Evolutionary conservation across 2,888 invertebrate species (phyloP), one percentile per base, ranked within the genome.

Genomic region (Hypercompe scribonia): DNA sequence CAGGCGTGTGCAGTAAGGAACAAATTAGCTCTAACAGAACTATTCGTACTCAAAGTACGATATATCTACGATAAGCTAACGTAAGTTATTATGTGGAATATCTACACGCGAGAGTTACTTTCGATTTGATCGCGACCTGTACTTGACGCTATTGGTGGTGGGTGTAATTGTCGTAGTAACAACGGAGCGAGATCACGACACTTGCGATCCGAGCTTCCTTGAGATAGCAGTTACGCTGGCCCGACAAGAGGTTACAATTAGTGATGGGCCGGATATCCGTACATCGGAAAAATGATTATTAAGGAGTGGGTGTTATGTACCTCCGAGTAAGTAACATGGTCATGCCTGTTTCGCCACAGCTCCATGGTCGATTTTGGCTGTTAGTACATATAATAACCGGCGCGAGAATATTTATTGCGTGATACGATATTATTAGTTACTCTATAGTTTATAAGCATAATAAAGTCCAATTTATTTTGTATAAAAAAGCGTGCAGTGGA

Each of bases 51-150:
- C 18, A 31, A 58, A 61, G 2, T 31, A 61, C 18, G 8, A 58
- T 58, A 15, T 58, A 58, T 31, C 28, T 50, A 31, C 28, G 61
- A 31, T 61, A 31, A 61, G 61, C 8, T 61, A 61, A 7, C 61
- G 61, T 31, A 31, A 61, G 61, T 61, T 61, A 61, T 15, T 31
- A 28, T 61, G 31, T 61, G 58, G 18, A 31, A 61, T 61, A 61
- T 65, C 10, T 13, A 31, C 58, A 61, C 58, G 58, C 58, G 31
- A 61, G 15, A 61, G 58, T 61, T 31, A 28, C 13, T 61, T 58
- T 61, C 18, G 68, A n/a, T 68, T 68, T 61, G 15, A 34, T 46
- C 50, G 50, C 28, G 28, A 58, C 58, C 15, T 28, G 58, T 58
- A 13, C 58, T 58, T 58, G 58, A 58, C 58, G 61, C 61, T 31